phyloP scores from a whole-genome alignment of 2,113 vertebrate genomes.

The Osmerus eperlanus region DNA sequence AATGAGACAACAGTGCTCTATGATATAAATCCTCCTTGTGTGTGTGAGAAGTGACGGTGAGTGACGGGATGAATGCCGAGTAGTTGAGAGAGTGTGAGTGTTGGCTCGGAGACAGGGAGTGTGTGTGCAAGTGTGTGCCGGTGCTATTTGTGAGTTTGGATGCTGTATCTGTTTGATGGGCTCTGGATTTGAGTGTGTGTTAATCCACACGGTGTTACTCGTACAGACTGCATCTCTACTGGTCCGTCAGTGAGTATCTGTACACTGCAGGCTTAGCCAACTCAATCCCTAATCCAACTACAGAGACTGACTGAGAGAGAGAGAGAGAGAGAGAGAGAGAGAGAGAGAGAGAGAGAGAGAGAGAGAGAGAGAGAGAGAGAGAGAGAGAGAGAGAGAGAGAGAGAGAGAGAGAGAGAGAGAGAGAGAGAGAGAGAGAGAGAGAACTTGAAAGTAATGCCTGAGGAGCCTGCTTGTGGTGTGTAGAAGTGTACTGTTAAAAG shows the following conservation, averaged over 20 bases:
- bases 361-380: not conserved
- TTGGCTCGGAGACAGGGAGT: no score
- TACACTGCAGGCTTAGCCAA: slow-evolving; percentile 46
- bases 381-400: not conserved
- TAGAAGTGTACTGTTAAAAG: not conserved
- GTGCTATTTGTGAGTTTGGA: slow-evolving; percentile 22
- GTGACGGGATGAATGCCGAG: no score
- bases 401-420: not conserved
- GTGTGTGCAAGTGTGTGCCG: not conserved
- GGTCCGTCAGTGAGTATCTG: slow-evolving; percentile 36
- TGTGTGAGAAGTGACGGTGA: not conserved
- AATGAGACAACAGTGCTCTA: not conserved
- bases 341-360: not conserved
- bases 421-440: not conserved
- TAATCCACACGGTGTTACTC: slow-evolving; percentile 58
- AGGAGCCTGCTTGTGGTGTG: no score
- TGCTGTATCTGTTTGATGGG: slow-evolving; percentile 46
- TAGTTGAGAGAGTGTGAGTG: no score
- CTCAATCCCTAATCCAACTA: slow-evolving; percentile 54
- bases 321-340: not conserved
- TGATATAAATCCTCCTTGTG: not conserved
- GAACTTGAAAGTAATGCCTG: slow-evolving; percentile 2
- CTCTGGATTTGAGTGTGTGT: slow-evolving; percentile 39
- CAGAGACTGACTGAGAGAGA: slow-evolving; percentile 6
- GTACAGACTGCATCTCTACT: slow-evolving; percentile 42